These are phyloP conservation scores for Ciona savignyi DNA, from an alignment of 23 tunicate genomes.

Conservation along the genomic window DNA sequence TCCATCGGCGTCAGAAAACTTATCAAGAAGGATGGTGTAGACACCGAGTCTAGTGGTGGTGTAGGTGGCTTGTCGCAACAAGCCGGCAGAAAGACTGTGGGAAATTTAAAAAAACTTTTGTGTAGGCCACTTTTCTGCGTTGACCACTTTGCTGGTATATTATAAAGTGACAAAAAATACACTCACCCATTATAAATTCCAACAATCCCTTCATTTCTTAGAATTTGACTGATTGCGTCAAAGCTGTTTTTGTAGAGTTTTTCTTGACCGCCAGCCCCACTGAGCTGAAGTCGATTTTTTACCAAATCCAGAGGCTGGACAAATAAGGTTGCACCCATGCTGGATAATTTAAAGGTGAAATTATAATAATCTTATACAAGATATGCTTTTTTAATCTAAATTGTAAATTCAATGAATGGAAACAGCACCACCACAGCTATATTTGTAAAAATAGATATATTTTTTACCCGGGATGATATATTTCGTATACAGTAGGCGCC, in stretches of 20 bases:
- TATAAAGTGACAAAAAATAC: no score
- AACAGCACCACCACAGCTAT: no score
- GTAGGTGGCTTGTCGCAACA: conserved; percentile 93
- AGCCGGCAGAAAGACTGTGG: conserved; percentile 88
- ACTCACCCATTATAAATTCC: conserved; percentile 91
- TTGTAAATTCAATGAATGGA: no score
- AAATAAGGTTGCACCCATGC: conserved; percentile 95
- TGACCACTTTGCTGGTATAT: no score
- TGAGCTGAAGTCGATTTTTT: conserved; percentile 91
- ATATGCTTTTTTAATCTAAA: no score
- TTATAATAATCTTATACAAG: no score
- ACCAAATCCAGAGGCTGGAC: conserved; percentile 97
- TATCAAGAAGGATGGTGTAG: conserved; percentile 68
- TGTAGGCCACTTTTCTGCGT: no score
- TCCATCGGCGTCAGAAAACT: conserved; percentile 60
- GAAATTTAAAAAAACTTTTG: no score
- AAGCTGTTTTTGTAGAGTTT: no score
- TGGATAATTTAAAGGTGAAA: neutral
- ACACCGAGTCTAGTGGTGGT: conserved; percentile 97
- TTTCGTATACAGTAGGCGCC: no score
- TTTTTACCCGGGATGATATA: no score
- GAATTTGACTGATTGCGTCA: conserved; percentile 59
- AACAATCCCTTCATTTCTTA: conserved; percentile 71
- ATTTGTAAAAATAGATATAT: no score
- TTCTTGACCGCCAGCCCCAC: conserved; percentile 84